Evolutionary conservation across 2,888 invertebrate genomes (phyloP).

Genomic region (Melikaiella ostensackeni): DNA sequence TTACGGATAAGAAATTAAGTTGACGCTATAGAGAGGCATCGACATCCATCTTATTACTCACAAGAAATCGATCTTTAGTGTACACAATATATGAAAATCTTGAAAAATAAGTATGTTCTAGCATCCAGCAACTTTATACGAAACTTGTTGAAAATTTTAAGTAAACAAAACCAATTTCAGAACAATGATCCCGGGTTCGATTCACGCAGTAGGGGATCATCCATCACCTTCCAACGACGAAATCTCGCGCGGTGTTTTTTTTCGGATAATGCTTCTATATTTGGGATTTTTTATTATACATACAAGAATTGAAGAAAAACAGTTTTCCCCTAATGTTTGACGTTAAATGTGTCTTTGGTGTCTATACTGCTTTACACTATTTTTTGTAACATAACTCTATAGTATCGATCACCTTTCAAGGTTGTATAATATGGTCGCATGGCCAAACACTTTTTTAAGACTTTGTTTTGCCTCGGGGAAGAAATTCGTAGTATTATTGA

Average conservation of each 20-base stretch:
- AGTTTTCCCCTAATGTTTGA: neutral
- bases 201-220: neutral
- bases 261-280: slow-evolving; percentile 20
- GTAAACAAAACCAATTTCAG: neutral
- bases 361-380: neutral
- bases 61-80: neutral
- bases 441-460: neutral
- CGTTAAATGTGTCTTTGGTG: neutral
- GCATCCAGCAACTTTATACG: neutral
- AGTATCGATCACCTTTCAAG: too few species aligned
- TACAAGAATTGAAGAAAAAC: neutral
- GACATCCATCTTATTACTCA: neutral
- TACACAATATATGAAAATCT: neutral
- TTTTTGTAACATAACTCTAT: slow-evolving; percentile 15
- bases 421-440: neutral
- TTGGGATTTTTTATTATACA: neutral
- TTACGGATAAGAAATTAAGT: slow-evolving; percentile 2
- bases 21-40: neutral
- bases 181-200: slow-evolving; percentile 1
- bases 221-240: slow-evolving; percentile 24
- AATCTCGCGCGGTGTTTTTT: slow-evolving; percentile 10
- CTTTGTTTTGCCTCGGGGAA: neutral
- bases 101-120: neutral
- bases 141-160: neutral
- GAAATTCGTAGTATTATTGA: too few species aligned